Conservation (phyloP, 1,140 invertebrate species). For the Acyrthosiphon pisum region DNA sequence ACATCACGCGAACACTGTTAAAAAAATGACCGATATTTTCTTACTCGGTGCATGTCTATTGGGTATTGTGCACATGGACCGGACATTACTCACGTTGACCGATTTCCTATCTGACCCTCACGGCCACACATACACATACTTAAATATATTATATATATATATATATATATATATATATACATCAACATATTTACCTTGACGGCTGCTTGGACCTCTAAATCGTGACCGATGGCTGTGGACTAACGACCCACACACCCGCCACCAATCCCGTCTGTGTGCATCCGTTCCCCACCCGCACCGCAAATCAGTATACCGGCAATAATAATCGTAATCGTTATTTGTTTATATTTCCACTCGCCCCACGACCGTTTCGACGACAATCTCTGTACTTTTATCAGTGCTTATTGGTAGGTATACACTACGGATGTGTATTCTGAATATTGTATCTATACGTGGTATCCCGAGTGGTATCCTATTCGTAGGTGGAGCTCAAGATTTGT, state of each 20-base stretch:
- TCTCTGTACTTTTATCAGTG: neutral
- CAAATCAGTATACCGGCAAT: neutral
- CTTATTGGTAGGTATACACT: neutral
- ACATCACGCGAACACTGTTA: neutral
- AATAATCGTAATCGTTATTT: neutral
- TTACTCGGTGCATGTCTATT: neutral
- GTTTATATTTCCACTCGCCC: neutral
- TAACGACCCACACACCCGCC: neutral
- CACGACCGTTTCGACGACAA: neutral
- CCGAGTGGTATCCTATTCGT: neutral
- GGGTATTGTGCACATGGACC: neutral
- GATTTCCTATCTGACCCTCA: slow-evolving; percentile 7
- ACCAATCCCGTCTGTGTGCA: neutral
- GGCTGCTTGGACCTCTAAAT: neutral
- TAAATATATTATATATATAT: too few species aligned
- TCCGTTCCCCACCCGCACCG: neutral
- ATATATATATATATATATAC: neutral
- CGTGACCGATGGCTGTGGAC: neutral
- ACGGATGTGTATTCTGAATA: neutral
- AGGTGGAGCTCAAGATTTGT: too few species aligned
- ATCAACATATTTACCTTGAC: neutral
- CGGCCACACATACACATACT: neutral
- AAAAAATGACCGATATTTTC: neutral
- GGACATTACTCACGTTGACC: slow-evolving; percentile 7
- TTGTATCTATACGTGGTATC: neutral